A percentile compares a stretch with the other conserved stretches of the same genome.
phyloP scores from a whole-genome alignment of 2,888 invertebrate species.

The Leucophenga maculata region DNA sequence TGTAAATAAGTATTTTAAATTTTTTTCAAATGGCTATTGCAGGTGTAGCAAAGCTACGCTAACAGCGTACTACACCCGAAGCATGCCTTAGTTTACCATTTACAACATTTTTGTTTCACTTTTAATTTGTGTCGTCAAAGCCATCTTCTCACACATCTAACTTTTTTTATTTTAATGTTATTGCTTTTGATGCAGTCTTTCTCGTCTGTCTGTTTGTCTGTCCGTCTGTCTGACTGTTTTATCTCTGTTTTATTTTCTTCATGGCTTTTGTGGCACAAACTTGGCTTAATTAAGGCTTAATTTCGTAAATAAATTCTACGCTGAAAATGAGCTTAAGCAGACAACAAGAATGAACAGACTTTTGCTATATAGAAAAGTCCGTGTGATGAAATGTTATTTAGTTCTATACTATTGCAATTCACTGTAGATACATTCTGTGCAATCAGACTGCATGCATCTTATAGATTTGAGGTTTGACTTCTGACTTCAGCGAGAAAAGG shows the following conservation, averaged over 20 bases:
- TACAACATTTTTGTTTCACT: slow-evolving; percentile 42
- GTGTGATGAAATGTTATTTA: not conserved
- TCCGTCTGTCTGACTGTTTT: slow-evolving; percentile 28
- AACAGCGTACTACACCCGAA: too few species aligned
- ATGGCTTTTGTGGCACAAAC: slow-evolving; percentile 33
- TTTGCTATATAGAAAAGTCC: slow-evolving; percentile 40
- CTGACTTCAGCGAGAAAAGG: too few species aligned
- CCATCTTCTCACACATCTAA: slow-evolving; percentile 38
- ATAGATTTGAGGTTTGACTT: too few species aligned
- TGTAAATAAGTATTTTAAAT: too few species aligned
- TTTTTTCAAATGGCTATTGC: too few species aligned
- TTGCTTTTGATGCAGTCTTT: slow-evolving; percentile 40
- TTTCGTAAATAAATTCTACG: slow-evolving; percentile 49
- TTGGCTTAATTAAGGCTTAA: slow-evolving; percentile 61
- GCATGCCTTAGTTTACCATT: too few species aligned
- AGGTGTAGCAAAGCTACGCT: too few species aligned
- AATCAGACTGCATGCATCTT: not conserved
- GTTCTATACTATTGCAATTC: not conserved
- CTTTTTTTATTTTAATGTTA: slow-evolving; percentile 48
- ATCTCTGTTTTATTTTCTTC: slow-evolving; percentile 24
- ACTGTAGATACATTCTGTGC: not conserved
- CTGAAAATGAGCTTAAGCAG: not conserved
- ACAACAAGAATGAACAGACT: slow-evolving; percentile 28
- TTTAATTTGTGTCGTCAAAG: slow-evolving; percentile 38
- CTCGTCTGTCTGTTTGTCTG: not conserved